These are phyloP conservation scores for Sula dactylatra DNA, from an alignment of 2,113 vertebrate species.

Conservation along the genomic window DNA sequence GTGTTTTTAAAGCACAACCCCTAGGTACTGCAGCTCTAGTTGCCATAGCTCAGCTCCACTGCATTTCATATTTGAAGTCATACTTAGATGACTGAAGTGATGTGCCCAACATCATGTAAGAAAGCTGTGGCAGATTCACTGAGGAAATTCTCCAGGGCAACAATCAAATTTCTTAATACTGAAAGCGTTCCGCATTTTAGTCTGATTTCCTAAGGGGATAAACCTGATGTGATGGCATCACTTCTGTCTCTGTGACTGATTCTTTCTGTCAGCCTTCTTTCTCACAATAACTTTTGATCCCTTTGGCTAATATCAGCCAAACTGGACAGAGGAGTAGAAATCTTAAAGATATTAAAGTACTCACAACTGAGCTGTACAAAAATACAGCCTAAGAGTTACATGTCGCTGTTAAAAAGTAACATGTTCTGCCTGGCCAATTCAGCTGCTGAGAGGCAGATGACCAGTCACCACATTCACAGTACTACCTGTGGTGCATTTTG, in stretches of 20 bases:
- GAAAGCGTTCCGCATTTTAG: neutral
- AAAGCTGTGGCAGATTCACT: neutral
- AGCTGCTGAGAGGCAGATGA: neutral
- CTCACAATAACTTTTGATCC: neutral
- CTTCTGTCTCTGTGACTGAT: neutral
- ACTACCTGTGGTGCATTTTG: neutral
- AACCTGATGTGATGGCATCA: neutral
- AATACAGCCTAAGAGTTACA: neutral
- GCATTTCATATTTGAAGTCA: neutral
- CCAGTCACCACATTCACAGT: neutral
- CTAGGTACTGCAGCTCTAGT: neutral
- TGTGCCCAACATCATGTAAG: neutral
- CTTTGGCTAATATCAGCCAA: neutral
- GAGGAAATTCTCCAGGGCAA: neutral
- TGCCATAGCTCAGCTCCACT: neutral
- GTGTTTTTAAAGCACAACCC: neutral
- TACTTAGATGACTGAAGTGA: neutral
- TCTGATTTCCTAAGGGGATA: constrained; percentile 6
- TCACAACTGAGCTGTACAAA: neutral
- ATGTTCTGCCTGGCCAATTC: neutral
- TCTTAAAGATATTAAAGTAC: neutral
- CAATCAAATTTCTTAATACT: neutral
- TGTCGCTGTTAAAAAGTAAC: neutral
- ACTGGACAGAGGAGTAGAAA: neutral
- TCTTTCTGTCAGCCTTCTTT: neutral